Percentiles rank a stretch among this genome's conserved stretches.
phyloP scores from a whole-genome alignment of 2,113 vertebrate genomes.

The Syrmaticus mikado region DNA sequence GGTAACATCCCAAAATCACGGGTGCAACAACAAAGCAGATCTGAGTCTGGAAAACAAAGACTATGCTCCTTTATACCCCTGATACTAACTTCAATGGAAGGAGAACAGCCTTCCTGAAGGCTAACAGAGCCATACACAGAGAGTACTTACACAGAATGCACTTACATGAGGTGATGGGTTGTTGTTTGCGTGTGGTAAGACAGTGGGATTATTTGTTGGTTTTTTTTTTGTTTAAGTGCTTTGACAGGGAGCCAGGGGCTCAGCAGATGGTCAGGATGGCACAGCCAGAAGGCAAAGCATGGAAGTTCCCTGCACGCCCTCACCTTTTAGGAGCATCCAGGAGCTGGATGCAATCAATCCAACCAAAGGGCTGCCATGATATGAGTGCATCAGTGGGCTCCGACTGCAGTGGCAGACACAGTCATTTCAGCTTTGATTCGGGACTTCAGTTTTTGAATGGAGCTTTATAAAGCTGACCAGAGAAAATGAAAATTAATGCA shows the following conservation, averaged over 20 bases:
- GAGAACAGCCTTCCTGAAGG: neutral
- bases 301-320: neutral
- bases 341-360: fast-evolving
- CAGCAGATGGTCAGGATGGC: fast-evolving
- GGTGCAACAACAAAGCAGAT: neutral
- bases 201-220: neutral
- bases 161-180: neutral
- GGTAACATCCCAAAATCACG: neutral
- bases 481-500: neutral
- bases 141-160: neutral
- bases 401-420: neutral
- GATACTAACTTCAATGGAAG: neutral
- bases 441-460: neutral
- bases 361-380: neutral
- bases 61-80: neutral
- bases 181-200: neutral
- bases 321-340: fast-evolving
- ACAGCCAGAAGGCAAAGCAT: fast-evolving
- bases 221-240: neutral
- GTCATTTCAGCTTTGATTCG: neutral
- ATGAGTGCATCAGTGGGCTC: neutral
- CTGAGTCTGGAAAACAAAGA: neutral
- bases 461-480: neutral
- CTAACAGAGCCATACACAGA: neutral
- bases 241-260: neutral